phyloP scores from a whole-genome alignment of 2,797 vertebrate species.

The Eurystomus glaucurus region DNA sequence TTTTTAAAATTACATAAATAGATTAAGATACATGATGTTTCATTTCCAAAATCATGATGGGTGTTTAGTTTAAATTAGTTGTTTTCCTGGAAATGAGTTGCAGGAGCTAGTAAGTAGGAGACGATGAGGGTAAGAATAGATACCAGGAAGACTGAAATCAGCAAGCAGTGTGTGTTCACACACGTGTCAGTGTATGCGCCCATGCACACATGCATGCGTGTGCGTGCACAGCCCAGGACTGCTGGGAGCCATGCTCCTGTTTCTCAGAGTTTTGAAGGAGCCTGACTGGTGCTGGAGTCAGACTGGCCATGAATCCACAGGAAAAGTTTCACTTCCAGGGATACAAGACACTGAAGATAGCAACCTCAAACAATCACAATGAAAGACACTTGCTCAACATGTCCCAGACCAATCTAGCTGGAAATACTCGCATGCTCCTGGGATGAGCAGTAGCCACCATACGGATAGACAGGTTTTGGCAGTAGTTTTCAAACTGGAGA shows the following conservation, averaged over 20 bases:
- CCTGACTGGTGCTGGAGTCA: background rate
- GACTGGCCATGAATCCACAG: background rate
- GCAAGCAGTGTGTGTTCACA: accelerated
- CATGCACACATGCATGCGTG: accelerated
- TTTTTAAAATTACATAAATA: background rate
- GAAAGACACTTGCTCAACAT: background rate
- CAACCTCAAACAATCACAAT: background rate
- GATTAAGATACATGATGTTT: background rate
- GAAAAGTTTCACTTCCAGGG: background rate
- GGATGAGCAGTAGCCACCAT: background rate
- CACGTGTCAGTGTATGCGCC: accelerated
- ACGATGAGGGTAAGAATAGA: background rate
- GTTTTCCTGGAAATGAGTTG: background rate
- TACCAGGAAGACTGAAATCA: background rate
- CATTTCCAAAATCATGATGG: background rate
- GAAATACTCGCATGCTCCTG: background rate
- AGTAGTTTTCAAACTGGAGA: background rate
- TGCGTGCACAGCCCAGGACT: accelerated
- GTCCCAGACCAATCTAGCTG: background rate
- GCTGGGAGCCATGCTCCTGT: background rate
- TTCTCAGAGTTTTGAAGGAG: background rate
- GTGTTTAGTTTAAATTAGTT: background rate
- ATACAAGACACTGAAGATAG: background rate
- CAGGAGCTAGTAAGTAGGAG: background rate
- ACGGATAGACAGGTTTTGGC: background rate